phyloP scores from a whole-genome alignment of 2,113 vertebrate genomes.

The Arenaria interpres region DNA sequence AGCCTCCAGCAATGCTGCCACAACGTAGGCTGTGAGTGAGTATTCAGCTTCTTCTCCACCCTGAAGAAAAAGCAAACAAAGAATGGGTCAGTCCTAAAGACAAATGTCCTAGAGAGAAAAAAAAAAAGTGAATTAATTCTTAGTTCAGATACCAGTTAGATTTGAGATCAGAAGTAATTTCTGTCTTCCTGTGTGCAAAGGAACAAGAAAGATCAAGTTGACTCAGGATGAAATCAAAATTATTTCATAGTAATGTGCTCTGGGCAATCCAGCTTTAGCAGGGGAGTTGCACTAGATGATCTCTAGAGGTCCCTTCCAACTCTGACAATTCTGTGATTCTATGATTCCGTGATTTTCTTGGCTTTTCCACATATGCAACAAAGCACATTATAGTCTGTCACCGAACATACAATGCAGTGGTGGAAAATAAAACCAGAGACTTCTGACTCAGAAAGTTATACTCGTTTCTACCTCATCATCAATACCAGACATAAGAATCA shows the following conservation, averaged over 20 bases:
- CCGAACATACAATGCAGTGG: neutral
- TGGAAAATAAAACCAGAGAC: neutral
- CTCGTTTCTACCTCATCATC: neutral
- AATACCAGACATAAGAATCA: neutral
- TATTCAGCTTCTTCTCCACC: constrained; percentile 48
- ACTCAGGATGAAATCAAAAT: neutral
- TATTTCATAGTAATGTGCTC: neutral
- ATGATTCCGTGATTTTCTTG: neutral
- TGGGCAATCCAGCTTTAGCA: no score
- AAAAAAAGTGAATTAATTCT: neutral
- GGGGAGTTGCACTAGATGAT: no score
- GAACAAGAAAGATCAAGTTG: neutral
- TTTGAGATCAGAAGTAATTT: neutral
- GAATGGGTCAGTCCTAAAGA: neutral
- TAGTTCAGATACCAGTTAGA: neutral
- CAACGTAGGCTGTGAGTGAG: constrained; percentile 58
- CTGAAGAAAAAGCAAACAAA: constrained; percentile 15
- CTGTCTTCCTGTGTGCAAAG: neutral
- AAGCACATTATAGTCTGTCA: neutral
- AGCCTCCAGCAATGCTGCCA: constrained; percentile 59
- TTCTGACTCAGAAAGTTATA: neutral
- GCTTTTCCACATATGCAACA: rapidly evolving
- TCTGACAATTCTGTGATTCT: no score
- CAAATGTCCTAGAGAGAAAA: neutral
- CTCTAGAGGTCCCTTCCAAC: no score